phyloP scores from a whole-genome alignment of 2,797 vertebrate species.

The Coluber constrictor region DNA sequence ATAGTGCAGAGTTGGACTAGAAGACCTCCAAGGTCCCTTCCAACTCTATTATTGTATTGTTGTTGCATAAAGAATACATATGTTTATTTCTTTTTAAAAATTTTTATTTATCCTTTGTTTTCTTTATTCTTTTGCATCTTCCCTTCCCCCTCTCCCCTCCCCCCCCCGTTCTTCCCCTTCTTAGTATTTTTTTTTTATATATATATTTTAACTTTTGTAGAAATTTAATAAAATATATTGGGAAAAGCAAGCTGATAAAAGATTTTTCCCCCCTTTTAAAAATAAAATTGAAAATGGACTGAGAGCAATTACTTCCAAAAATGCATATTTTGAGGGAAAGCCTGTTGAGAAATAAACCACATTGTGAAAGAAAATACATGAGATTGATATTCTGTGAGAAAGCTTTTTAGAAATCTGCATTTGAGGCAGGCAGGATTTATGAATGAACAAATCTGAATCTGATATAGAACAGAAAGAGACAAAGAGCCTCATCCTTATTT shows the following conservation, averaged over 20 bases:
- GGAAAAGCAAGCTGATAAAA: background rate
- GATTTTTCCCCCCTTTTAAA: background rate
- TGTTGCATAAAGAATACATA: background rate
- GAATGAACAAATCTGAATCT: background rate
- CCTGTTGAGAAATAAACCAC: background rate
- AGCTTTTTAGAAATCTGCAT: background rate
- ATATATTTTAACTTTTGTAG: background rate
- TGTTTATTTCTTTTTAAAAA: background rate
- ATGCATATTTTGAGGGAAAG: background rate
- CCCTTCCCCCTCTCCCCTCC: too few relatives aligned
- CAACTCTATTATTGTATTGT: background rate
- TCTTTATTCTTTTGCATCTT: background rate
- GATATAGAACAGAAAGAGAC: background rate
- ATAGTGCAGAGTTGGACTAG: background rate
- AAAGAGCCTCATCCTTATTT: background rate
- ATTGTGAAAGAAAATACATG: background rate
- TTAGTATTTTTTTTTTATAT: too few relatives aligned
- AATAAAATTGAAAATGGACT: background rate
- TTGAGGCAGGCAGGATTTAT: background rate
- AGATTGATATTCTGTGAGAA: background rate
- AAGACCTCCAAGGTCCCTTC: background rate
- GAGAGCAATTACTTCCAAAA: background rate
- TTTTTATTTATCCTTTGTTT: background rate
- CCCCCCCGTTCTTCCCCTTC: background rate
- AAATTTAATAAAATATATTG: background rate